Conservation (phyloP, 2,888 invertebrate genomes). For the Heterodera filipjevi region DNA sequence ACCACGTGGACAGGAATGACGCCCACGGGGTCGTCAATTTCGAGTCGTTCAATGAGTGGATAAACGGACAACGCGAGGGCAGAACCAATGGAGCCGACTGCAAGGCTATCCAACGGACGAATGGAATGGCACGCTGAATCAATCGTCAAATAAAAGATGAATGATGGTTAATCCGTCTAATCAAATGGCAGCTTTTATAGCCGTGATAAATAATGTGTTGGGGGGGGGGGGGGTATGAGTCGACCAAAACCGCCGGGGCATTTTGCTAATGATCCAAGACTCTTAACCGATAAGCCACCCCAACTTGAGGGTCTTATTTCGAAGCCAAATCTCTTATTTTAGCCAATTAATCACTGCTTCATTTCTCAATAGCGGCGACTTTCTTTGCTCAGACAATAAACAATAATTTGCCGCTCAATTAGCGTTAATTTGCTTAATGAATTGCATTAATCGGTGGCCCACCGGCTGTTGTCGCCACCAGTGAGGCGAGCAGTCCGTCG, state of each 20-base stretch:
- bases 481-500: conserved; percentile 57
- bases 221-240: neutral
- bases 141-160: too few relatives aligned
- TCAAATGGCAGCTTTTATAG: neutral
- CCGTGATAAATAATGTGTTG: too few relatives aligned
- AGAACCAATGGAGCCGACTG: conserved; percentile 57
- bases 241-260: neutral
- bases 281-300: too few relatives aligned
- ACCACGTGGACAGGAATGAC: conserved; percentile 60
- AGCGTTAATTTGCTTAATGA: neutral
- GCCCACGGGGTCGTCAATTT: conserved; percentile 60
- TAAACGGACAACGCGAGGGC: conserved; percentile 54
- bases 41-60: conserved; percentile 51
- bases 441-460: conserved; percentile 35
- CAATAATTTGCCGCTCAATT: too few relatives aligned
- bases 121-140: conserved; percentile 50
- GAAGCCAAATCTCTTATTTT: too few relatives aligned
- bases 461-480: conserved; percentile 56
- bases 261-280: too few relatives aligned
- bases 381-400: too few relatives aligned
- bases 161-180: neutral
- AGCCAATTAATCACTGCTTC: too few relatives aligned
- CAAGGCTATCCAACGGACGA: conserved; percentile 52
- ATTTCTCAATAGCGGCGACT: too few relatives aligned
- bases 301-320: too few relatives aligned